A percentile compares a stretch with the other conserved stretches of the same genome.
Conservation (phyloP, 2,888 invertebrate species). For the Poecilus cupreus region DNA sequence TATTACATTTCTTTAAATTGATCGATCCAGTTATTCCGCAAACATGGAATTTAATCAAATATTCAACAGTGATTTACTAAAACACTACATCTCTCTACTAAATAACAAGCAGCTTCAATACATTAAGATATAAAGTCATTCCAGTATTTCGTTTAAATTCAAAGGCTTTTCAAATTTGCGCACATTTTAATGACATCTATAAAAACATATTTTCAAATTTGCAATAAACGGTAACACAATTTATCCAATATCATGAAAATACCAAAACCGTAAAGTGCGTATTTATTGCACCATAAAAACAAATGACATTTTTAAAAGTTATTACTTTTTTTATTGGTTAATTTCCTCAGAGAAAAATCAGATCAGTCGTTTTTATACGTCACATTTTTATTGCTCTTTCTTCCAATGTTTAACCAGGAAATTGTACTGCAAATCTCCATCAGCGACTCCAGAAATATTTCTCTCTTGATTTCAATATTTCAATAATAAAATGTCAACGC, state of each 20-base stretch:
- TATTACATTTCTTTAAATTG: conserved; percentile 3
- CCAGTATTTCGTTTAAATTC: conserved; percentile 1
- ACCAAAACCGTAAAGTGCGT: conserved; percentile 3
- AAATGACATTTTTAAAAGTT: conserved; percentile 46
- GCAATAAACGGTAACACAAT: conserved; percentile 33
- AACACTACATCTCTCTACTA: background rate
- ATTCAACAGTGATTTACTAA: background rate
- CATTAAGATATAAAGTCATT: background rate
- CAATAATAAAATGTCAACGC: conserved; percentile 39
- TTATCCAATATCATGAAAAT: conserved; percentile 29
- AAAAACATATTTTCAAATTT: conserved; percentile 32
- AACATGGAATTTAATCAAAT: background rate
- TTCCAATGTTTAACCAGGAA: conserved; percentile 26
- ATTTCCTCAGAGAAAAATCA: conserved; percentile 33
- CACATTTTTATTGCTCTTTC: conserved; percentile 6
- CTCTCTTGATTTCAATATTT: conserved; percentile 14
- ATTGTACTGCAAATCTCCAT: background rate
- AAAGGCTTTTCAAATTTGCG: background rate
- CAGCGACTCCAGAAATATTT: background rate
- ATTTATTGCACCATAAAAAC: conserved; percentile 35
- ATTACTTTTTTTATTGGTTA: conserved; percentile 49
- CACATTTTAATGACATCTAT: conserved; percentile 4
- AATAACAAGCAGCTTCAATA: background rate
- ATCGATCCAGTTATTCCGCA: background rate
- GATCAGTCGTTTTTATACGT: conserved; percentile 11